Conservation (phyloP, 2,888 invertebrate genomes). For the Ypsolopha scabrella region DNA sequence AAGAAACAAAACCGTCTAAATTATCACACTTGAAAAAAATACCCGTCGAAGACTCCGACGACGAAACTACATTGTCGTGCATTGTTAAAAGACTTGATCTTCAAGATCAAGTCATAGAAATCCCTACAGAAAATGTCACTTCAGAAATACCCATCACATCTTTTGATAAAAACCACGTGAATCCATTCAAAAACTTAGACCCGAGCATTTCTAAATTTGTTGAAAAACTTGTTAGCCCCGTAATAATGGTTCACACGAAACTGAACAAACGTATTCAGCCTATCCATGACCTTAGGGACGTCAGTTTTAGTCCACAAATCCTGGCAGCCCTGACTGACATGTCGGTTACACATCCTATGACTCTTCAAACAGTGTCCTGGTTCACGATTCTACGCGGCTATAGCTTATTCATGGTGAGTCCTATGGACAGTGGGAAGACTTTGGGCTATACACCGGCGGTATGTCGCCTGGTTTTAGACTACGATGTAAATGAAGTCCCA, state of each 20-base stretch:
- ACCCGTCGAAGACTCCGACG: conserved; percentile 21
- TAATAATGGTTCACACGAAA: conserved; percentile 54
- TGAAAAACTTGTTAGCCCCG: conserved; percentile 46
- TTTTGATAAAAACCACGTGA: conserved; percentile 23
- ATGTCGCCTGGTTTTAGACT: conserved; percentile 68
- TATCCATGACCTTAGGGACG: conserved; percentile 28
- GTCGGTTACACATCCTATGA: conserved; percentile 45
- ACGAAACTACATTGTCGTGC: conserved; percentile 14
- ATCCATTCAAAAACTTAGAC: conserved; percentile 49
- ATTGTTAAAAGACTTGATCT: conserved; percentile 3
- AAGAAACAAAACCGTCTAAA: not conserved
- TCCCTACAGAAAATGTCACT: not conserved
- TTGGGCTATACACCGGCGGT: conserved; percentile 78
- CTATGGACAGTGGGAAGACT: conserved; percentile 75
- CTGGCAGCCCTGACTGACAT: conserved; percentile 34
- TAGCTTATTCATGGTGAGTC: conserved; percentile 74
- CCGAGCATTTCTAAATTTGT: conserved; percentile 44
- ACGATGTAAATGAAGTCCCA: conserved; percentile 21
- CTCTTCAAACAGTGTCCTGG: conserved; percentile 79
- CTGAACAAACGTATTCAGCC: conserved; percentile 38
- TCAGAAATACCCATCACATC: not conserved
- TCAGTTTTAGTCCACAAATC: conserved; percentile 39
- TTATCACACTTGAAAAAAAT: conserved; percentile 12
- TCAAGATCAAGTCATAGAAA: conserved; percentile 2
- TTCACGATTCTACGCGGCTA: conserved; percentile 74